Evolutionary conservation across 2,113 vertebrate species (phyloP).

Genomic region (Chionis minor): DNA sequence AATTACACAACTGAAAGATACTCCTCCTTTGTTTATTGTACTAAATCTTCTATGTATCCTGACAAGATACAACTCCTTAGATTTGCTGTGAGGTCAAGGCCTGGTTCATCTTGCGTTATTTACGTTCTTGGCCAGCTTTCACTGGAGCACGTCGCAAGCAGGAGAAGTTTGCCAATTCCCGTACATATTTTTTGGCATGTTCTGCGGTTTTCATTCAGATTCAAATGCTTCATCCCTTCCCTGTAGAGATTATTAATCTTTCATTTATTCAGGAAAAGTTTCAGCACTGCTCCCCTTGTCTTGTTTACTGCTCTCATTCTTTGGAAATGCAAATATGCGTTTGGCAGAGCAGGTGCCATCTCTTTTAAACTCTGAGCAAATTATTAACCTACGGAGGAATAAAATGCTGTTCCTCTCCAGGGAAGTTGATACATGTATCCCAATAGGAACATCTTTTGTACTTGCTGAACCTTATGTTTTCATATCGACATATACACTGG

Average conservation of each 20-base stretch:
- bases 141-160: not conserved
- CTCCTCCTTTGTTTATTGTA: not conserved
- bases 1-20: not conserved
- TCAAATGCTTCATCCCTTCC: constrained; percentile 28
- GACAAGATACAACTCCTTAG: not conserved
- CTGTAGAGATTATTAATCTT: constrained; percentile 5
- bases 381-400: constrained; percentile 1
- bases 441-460: not conserved
- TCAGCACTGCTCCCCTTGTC: constrained; percentile 17
- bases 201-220: constrained; percentile 52
- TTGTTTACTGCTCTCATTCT: constrained; percentile 42
- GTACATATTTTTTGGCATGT: constrained; percentile 19
- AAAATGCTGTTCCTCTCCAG: not conserved
- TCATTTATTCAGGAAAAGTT: constrained; percentile 59
- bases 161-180: constrained; percentile 15
- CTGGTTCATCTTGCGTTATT: not conserved
- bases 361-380: not conserved
- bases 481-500: not conserved
- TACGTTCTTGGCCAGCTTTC: not conserved
- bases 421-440: not conserved
- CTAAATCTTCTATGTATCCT: not conserved
- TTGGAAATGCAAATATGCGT: constrained; percentile 58
- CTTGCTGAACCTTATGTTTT: not conserved
- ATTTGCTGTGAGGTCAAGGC: not conserved
- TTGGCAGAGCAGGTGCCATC: constrained; percentile 40